phyloP scores from a whole-genome alignment of 1,140 invertebrate species.

The Pinna nobilis region DNA sequence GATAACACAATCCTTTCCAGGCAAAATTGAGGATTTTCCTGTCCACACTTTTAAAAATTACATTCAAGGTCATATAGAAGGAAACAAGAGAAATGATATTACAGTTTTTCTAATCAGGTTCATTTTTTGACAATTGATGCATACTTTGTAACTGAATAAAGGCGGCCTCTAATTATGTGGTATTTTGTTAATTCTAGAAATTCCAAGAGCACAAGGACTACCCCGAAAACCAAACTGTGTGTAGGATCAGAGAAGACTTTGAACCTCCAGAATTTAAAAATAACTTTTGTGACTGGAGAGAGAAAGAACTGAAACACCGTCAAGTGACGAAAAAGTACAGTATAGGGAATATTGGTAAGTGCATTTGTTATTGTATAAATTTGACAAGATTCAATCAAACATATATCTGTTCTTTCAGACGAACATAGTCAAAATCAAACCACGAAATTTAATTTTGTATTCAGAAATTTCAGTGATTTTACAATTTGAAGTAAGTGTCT shows the following conservation, averaged over 20 bases:
- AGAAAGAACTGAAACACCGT: conserved; percentile 33
- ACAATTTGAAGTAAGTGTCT: too few species aligned
- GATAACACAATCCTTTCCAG: too few species aligned
- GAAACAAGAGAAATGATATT: too few species aligned
- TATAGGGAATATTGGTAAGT: conserved; percentile 49
- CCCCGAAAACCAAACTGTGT: conserved; percentile 38
- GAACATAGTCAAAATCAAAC: too few species aligned
- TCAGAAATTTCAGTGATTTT: too few species aligned
- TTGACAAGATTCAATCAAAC: not conserved
- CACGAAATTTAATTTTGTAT: too few species aligned
- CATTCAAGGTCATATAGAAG: too few species aligned
- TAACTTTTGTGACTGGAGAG: conserved; percentile 50
- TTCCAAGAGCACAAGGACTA: conserved; percentile 49
- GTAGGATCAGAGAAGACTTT: conserved; percentile 46
- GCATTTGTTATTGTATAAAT: not conserved
- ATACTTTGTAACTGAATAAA: too few species aligned
- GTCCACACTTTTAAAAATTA: too few species aligned
- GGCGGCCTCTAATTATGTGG: not conserved
- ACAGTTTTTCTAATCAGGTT: not conserved
- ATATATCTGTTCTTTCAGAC: too few species aligned
- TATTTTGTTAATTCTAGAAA: conserved; percentile 27
- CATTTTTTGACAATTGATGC: not conserved
- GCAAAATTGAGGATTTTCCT: too few species aligned
- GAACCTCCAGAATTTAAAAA: conserved; percentile 49
- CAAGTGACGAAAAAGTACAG: conserved; percentile 43